Evolutionary conservation across 2,797 vertebrate genomes (phyloP), one percentile per base, ranked within the genome.

Genomic region (Characodon lateralis): DNA sequence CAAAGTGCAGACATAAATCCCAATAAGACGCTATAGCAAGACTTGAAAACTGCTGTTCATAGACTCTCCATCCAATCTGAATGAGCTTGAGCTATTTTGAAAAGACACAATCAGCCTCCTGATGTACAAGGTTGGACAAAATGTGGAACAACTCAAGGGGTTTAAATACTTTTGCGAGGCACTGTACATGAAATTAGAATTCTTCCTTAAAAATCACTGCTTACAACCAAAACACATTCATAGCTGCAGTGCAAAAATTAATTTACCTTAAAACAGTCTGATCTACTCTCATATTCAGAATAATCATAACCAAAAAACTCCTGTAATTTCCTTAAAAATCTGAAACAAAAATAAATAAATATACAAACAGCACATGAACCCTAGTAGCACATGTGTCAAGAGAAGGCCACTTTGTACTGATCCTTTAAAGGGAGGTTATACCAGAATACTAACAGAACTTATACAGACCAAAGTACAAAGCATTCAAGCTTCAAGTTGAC

Each of bases 331-430:
- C 20, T 58, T 43, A 70, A 71, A 72, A 80, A 16, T 59, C 73
- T 73, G 71, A 55, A 80, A 77, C 63, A 87, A 81, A 83, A 65
- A 82, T 53, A 81, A 4, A 71, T 69, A 55, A 41, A 41, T 28
- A 72, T 3, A 74, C 28, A 50, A 78, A 20, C 22, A 73, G 39
- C 56, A 13, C 65, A 41, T n/a, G 35, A 80, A 79, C 76, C 50
- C 48, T 69, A 43, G 65, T 73, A 59, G 61, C 5, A 58, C 68
- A 59, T 59, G 71, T 0, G 31, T 83, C 55, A 70, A 48, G 65
- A 78, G 78, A 92, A 94, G 92, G 91, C 80, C 90, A 90, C 89
- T 83, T 83, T 78, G 77, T 75, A 55, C 7, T 66, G 10, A 65
- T 65, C 8, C 8, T 39, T 39, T 10, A 69, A 31, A 71, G 43